Conservation (phyloP, 2,888 invertebrate species). For the Panorpa germanica region DNA sequence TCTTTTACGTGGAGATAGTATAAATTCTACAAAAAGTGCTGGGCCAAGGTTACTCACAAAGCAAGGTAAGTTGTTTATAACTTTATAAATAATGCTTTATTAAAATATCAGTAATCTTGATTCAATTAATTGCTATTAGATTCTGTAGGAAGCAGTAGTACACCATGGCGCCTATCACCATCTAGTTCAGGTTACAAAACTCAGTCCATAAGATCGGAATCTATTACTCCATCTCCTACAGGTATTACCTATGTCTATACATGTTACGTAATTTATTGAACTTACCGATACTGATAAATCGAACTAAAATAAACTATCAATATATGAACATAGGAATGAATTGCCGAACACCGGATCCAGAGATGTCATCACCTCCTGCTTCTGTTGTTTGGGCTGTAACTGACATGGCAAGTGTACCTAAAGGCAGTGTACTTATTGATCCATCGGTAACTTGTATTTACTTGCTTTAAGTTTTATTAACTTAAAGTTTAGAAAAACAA, state of each 20-base stretch:
- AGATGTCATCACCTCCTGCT: slow-evolving; percentile 17
- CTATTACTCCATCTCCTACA: slow-evolving; percentile 61
- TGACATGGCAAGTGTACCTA: slow-evolving; percentile 66
- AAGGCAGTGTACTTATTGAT: slow-evolving; percentile 77
- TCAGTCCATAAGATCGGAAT: slow-evolving; percentile 37
- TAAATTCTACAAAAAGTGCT: slow-evolving; percentile 40
- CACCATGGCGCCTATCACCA: slow-evolving; percentile 24
- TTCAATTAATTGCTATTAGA: no score
- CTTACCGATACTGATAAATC: background rate
- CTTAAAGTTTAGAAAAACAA: no score
- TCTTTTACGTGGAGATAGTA: slow-evolving; percentile 40
- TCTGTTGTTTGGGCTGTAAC: slow-evolving; percentile 72
- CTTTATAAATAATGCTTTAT: no score
- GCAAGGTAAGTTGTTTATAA: slow-evolving; percentile 42
- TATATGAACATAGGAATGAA: no score
- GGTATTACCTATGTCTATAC: slow-evolving; percentile 23
- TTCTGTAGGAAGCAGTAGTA: slow-evolving; percentile 19
- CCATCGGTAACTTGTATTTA: slow-evolving; percentile 34
- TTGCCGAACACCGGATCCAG: slow-evolving; percentile 23
- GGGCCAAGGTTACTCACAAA: slow-evolving; percentile 47
- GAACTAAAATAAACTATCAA: no score
- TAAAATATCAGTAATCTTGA: background rate
- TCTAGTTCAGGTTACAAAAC: slow-evolving; percentile 27
- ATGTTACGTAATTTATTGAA: slow-evolving; percentile 13
- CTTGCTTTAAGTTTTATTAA: no score